These are phyloP conservation scores for Lamproptera curius DNA, from an alignment of 2,888 invertebrate genomes.

Conservation along the genomic window DNA sequence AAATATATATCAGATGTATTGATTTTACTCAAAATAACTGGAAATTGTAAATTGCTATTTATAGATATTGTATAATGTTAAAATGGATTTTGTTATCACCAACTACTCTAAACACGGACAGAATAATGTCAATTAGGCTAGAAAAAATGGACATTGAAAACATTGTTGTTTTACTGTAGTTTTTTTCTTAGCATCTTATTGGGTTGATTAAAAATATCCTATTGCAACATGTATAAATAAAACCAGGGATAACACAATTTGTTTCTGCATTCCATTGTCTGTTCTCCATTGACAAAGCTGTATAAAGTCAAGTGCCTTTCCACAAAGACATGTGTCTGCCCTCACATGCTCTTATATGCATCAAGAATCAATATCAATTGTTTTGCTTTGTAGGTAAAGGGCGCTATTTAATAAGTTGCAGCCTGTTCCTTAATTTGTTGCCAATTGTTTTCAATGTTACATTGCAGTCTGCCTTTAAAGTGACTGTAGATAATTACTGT, in stretches of 20 bases:
- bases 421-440: slow-evolving; percentile 41
- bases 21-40: slow-evolving; percentile 34
- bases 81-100: slow-evolving; percentile 16
- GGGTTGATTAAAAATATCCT: no score
- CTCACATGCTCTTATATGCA: slow-evolving; percentile 1
- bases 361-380: slow-evolving; percentile 7
- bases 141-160: slow-evolving; percentile 40
- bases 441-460: slow-evolving; percentile 13
- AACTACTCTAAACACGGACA: slow-evolving; percentile 56
- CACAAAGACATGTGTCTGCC: slow-evolving; percentile 6
- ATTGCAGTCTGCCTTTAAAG: slow-evolving; percentile 56
- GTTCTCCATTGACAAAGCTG: slow-evolving; percentile 11
- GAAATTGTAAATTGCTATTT: slow-evolving; percentile 44
- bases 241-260: slow-evolving; percentile 5
- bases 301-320: slow-evolving; percentile 20
- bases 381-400: slow-evolving; percentile 25
- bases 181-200: no score
- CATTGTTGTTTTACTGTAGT: no score
- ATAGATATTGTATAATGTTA: slow-evolving; percentile 32
- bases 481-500: slow-evolving; percentile 48
- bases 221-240: slow-evolving; percentile 4
- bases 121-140: slow-evolving; percentile 47
- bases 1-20: slow-evolving; percentile 17
- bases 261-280: slow-evolving; percentile 19
- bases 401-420: slow-evolving; percentile 26